Conservation (phyloP, 2,888 invertebrate species). For the Glaucopsyche alexis region DNA sequence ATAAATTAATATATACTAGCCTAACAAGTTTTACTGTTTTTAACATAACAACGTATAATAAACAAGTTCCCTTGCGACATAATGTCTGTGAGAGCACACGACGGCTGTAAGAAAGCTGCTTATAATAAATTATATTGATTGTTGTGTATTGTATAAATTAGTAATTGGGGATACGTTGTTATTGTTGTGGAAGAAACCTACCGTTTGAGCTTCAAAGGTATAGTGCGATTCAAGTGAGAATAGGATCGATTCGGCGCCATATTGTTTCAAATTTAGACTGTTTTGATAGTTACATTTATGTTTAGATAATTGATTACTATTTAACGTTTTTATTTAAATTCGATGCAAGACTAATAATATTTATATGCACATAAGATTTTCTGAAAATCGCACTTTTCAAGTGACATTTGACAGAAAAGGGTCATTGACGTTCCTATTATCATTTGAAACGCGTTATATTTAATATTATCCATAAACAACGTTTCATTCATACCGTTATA, state of each 20-base stretch:
- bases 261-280: too few species aligned
- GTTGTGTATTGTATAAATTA: background rate
- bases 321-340: too few species aligned
- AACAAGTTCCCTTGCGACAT: constrained; percentile 19
- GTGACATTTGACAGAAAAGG: too few species aligned
- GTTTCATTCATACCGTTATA: background rate
- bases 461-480: background rate
- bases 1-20: background rate
- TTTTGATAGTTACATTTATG: too few species aligned
- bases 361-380: too few species aligned
- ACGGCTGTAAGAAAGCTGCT: background rate
- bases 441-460: too few species aligned
- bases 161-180: background rate
- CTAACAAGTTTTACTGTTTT: constrained; percentile 6
- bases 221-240: too few species aligned
- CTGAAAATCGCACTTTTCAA: too few species aligned
- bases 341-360: too few species aligned
- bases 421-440: too few species aligned
- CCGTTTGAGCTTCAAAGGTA: background rate
- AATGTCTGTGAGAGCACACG: constrained; percentile 14
- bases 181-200: background rate
- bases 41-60: constrained; percentile 4
- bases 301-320: too few species aligned
- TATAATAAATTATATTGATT: background rate
- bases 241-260: too few species aligned